Percentiles rank a stretch among this genome's conserved stretches.
Evolutionary conservation across 92 coral and sea anemone genomes (phyloP).

Genomic region (Epizoanthus ramosus): DNA sequence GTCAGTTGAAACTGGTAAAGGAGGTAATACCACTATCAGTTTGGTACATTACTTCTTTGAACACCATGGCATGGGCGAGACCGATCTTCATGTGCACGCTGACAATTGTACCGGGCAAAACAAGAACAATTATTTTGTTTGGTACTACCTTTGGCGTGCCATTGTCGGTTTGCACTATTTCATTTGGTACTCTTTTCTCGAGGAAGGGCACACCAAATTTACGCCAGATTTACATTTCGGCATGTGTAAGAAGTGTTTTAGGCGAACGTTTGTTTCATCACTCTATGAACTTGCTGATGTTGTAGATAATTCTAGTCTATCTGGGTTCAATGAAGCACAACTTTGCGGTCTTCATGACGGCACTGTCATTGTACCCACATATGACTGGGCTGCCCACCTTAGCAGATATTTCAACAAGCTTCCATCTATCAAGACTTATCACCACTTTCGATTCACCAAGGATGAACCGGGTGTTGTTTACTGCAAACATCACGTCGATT

Average conservation of each 20-base stretch:
- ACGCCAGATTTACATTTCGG: conserved; percentile 30
- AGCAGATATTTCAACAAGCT: conserved; percentile 5
- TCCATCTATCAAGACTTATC: conserved; percentile 30
- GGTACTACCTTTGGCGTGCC: conserved; percentile 57
- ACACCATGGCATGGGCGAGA: conserved; percentile 67
- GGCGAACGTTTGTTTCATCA: conserved; percentile 45
- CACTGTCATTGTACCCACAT: conserved; percentile 9
- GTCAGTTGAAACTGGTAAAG: conserved; percentile 54
- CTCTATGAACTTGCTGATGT: conserved; percentile 50
- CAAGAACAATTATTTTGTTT: conserved; percentile 59
- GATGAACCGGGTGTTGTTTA: conserved; percentile 33
- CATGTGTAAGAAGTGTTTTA: conserved; percentile 35
- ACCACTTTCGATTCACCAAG: conserved; percentile 35
- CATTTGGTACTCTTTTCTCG: conserved; percentile 50
- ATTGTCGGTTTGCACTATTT: conserved; percentile 34
- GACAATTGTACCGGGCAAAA: conserved; percentile 69
- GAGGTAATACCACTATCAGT: conserved; percentile 60
- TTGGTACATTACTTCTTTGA: conserved; percentile 54
- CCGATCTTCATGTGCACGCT: conserved; percentile 53
- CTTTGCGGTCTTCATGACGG: conserved; percentile 12
- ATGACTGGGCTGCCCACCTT: conserved; percentile 13
- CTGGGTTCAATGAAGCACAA: conserved; percentile 46
- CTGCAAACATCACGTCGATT: conserved; percentile 32
- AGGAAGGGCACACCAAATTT: conserved; percentile 54
- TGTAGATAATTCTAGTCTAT: conserved; percentile 39